Conservation (phyloP, 2,113 vertebrate species). For the Epinephelus moara region DNA sequence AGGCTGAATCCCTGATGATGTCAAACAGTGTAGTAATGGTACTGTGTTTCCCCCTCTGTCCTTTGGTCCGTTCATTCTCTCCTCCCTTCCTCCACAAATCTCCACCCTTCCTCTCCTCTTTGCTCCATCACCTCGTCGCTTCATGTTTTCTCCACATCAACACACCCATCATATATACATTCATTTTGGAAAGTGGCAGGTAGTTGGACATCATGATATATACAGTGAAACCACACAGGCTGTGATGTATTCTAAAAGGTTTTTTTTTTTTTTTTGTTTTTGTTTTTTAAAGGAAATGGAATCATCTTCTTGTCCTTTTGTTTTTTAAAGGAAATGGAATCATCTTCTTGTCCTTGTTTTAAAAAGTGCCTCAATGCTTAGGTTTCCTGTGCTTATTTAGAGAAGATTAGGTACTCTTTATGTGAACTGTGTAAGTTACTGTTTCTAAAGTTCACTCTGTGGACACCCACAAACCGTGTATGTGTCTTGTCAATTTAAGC, state of each 20-base stretch:
- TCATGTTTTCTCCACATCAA: constrained; percentile 40
- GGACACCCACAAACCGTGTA: not conserved
- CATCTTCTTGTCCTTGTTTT: not conserved
- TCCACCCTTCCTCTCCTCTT: constrained; percentile 35
- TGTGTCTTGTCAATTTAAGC: no score
- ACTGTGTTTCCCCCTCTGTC: constrained; percentile 42
- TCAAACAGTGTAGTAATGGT: constrained; percentile 70
- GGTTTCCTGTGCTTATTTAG: not conserved
- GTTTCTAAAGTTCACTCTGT: not conserved
- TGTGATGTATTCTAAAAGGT: not conserved
- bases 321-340: not conserved
- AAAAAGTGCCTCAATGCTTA: not conserved
- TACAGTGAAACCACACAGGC: not conserved
- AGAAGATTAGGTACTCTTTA: not conserved
- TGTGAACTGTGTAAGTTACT: not conserved
- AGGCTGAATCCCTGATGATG: constrained; percentile 73
- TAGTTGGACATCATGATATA: constrained; percentile 7
- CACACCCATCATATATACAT: constrained; percentile 25
- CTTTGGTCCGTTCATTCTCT: constrained; percentile 24
- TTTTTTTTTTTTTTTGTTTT: not conserved
- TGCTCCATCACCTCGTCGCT: constrained; percentile 50
- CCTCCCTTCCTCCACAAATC: constrained; percentile 35
- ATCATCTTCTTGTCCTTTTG: no score
- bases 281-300: no score
- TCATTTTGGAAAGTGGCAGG: constrained; percentile 21